Evolutionary conservation across 2,888 invertebrate species (phyloP), one percentile per base, ranked within the genome.

Genomic region (Drosophila putrida): DNA sequence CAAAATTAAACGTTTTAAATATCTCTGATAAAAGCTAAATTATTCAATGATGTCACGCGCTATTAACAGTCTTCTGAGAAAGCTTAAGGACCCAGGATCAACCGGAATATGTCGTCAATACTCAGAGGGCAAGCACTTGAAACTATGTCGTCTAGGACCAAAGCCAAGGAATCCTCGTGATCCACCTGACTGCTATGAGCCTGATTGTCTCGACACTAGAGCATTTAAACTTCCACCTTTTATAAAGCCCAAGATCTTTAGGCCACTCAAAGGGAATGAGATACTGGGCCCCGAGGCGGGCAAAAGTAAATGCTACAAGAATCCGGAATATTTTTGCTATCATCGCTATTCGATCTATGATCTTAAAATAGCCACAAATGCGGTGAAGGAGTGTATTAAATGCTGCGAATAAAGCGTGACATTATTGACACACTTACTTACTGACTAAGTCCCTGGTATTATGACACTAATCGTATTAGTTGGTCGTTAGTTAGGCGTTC

Each of bases 381-480:
- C 60, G 10, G 36, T 51, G 6, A 47, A 43, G 35, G 6, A 31
- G 2, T 28, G 35, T 10, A 25, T 28, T 28, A 53, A 57, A 36
- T 75, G 70, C 41, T 58, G 54, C 46, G 33, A 63, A 57, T 60
- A 64, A 64, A 73, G 46, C 35, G 54, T 50, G 25, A 71, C 57
- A 58, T 71, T 74, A 74, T 70, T 70, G 67, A 61, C 64, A 74
- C 64, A 68, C 65, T 66, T 72, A 77, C 41, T 41, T 55, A 6
- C 4, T n/a, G 25, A 8, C 31, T 39, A 55, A 77, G 75, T 54
- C 67, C 10, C 33, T 46, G 49, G 76, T 71, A 88, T 90, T 90
- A 88, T 88, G 89, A 62, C 84, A 75, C 84, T 89, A 90, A 88
- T 90, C 85, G 82, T 78, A 90, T 90, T 90, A 90, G 85, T 78